These are phyloP conservation scores for Lepisosteus osseus DNA, from an alignment of 2,113 vertebrate genomes.

Conservation along the genomic window DNA sequence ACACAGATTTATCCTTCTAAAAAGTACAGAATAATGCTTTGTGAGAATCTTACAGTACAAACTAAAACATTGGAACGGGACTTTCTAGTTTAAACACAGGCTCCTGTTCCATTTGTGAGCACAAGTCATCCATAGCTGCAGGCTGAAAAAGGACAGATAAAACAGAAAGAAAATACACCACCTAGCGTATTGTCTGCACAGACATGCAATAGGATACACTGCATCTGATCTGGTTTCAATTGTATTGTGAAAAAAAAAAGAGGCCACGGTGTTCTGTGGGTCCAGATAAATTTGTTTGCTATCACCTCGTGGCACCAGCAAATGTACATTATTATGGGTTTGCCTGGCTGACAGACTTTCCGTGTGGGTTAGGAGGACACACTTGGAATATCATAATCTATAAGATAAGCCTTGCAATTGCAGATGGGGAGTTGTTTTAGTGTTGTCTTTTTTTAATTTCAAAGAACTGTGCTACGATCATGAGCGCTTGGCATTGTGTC, in stretches of 20 bases:
- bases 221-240: constrained; percentile 20
- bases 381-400: constrained; percentile 27
- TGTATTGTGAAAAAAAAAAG: constrained; percentile 20
- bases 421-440: constrained; percentile 30
- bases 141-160: constrained; percentile 41
- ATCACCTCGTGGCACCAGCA: constrained; percentile 23
- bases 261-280: constrained; percentile 10
- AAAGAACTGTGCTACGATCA: constrained; percentile 2
- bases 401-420: constrained; percentile 32
- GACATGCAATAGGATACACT: constrained; percentile 38
- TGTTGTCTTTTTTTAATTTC: constrained; percentile 34
- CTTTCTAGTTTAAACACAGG: constrained; percentile 35
- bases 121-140: constrained; percentile 61
- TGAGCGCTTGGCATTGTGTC: not conserved
- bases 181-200: constrained; percentile 56
- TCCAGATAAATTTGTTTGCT: constrained; percentile 31
- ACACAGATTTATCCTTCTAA: too few relatives aligned
- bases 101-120: constrained; percentile 54
- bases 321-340: constrained; percentile 8
- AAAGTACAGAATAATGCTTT: too few relatives aligned
- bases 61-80: constrained; percentile 51
- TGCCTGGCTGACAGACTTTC: constrained; percentile 5
- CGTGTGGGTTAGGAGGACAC: constrained; percentile 23
- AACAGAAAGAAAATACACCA: constrained; percentile 43
- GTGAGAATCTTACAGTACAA: not conserved